Evolutionary conservation across 2,888 invertebrate genomes (phyloP), one percentile per base, ranked within the genome.

Genomic region (Ferrisia virgata): DNA sequence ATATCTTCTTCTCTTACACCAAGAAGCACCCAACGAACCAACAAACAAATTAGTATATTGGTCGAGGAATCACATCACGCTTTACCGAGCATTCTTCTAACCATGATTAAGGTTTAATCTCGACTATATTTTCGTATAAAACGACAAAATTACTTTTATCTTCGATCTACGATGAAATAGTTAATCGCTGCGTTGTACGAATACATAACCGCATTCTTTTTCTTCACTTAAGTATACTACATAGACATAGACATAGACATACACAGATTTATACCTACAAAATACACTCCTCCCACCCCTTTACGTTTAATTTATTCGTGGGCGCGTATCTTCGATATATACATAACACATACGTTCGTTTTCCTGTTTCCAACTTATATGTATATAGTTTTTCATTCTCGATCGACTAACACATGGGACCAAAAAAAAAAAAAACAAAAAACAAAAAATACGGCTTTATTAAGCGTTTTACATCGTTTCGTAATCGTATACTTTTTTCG

Each of bases 81-180:
- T 64, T 64, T 28, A 28, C 58, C 47, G 47, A 8, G 28, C 58
- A 13, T 64, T 11, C 22, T 22, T 5, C 28, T 25, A 64, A 8
- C 13, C 72, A 18, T 33, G 72, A 72, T 72, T 72, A 72, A 72
- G 33, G 72, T 25, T 72, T 72, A 72, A 72, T 72, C 72, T 72
- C 72, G 72, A 13, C 72, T n/a, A 72, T 72, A 72, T 72, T 72
- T 72, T 72, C 33, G 31, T 33, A 72, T 72, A 72, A 72, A 72
- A 33, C 72, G 72, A 72, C 72, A 72, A 72, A 72, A 72, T 72
- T 72, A 72, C 72, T 33, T 72, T 72, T 72, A 72, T 72, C 72
- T 72, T 72, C n/a, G 72, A 72, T 72, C 72, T 2, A 72, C 33
- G 72, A 72, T 72, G 72, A 72, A 72, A 72, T 72, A 28, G 33